phyloP scores from a whole-genome alignment of 2,888 invertebrate genomes.

The Muscina levida region DNA sequence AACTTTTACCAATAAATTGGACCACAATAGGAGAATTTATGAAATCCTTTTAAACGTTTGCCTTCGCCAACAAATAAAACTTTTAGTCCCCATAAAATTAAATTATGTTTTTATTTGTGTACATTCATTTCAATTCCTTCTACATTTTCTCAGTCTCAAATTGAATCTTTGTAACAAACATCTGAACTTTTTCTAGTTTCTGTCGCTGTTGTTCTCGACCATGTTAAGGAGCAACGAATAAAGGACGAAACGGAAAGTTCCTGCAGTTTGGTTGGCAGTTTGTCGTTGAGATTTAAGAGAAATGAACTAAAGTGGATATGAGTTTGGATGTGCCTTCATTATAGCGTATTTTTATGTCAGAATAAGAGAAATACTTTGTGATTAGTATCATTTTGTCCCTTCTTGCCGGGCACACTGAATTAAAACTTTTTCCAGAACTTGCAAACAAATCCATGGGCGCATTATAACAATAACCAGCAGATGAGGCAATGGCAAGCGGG shows the following conservation, averaged over 20 bases:
- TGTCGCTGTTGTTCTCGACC: constrained; percentile 16
- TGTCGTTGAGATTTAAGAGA: constrained; percentile 61
- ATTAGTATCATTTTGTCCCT: constrained; percentile 63
- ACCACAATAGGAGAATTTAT: constrained; percentile 57
- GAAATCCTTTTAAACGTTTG: constrained; percentile 59
- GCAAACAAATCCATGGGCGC: constrained; percentile 48
- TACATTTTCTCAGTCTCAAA: constrained; percentile 47
- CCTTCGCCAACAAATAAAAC: constrained; percentile 56
- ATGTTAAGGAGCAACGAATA: constrained; percentile 27
- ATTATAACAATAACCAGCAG: constrained; percentile 1
- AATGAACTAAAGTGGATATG: constrained; percentile 28
- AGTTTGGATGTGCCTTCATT: constrained; percentile 61
- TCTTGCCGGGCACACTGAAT: constrained; percentile 54
- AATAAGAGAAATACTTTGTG: constrained; percentile 60
- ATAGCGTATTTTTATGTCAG: constrained; percentile 63
- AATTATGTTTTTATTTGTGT: constrained; percentile 64
- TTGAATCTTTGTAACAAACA: constrained; percentile 62
- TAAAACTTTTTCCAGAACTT: constrained; percentile 61
- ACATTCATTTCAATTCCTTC: constrained; percentile 40
- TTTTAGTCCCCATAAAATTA: constrained; percentile 64
- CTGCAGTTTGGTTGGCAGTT: constrained; percentile 57
- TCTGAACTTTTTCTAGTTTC: constrained; percentile 53
- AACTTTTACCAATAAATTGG: constrained; percentile 58
- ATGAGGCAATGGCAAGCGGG: constrained; percentile 3
- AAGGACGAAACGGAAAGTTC: constrained; percentile 35